phyloP scores from a whole-genome alignment of 1,140 invertebrate genomes.

The Drosophila pachea region DNA sequence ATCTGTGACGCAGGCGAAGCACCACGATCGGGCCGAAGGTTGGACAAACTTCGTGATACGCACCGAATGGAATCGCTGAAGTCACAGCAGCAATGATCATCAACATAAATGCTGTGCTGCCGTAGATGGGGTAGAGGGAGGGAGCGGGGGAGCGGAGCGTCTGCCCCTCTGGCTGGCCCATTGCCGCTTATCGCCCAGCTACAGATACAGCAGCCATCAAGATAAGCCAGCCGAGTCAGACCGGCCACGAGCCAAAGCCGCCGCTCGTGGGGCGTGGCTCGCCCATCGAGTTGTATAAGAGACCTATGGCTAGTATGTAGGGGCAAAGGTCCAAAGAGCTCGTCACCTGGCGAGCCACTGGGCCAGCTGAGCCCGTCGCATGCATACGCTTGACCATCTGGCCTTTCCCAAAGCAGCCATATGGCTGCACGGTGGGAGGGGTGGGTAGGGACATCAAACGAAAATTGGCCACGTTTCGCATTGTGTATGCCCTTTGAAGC shows the following conservation, averaged over 20 bases:
- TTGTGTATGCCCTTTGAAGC: conserved; percentile 66
- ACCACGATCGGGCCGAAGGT: conserved; percentile 9
- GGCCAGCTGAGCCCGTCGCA: conserved; percentile 1
- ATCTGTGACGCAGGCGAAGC: conserved; percentile 34
- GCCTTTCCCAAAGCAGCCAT: conserved; percentile 6
- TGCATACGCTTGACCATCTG: conserved; percentile 14
- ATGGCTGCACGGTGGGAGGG: not conserved
- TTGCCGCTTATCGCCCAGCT: conserved; percentile 22
- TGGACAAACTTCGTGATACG: not conserved
- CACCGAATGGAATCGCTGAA: not conserved
- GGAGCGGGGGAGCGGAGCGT: conserved; percentile 5
- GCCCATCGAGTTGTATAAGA: conserved; percentile 31
- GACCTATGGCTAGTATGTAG: conserved; percentile 15
- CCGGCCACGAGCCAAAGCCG: not conserved
- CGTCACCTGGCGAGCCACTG: not conserved
- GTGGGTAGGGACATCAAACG: conserved; percentile 9
- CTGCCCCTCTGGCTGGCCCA: conserved; percentile 6
- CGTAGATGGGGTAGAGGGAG: no score
- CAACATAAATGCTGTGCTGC: conserved; percentile 33
- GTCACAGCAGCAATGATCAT: conserved; percentile 29
- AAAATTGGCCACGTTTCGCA: conserved; percentile 41
- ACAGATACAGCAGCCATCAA: conserved; percentile 14
- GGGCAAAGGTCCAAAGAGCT: conserved; percentile 17
- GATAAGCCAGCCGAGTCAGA: conserved; percentile 18
- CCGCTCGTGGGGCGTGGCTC: not conserved